These are phyloP conservation scores for Euthynnus affinis DNA, from an alignment of 2,797 vertebrate species.

Conservation along the genomic window DNA sequence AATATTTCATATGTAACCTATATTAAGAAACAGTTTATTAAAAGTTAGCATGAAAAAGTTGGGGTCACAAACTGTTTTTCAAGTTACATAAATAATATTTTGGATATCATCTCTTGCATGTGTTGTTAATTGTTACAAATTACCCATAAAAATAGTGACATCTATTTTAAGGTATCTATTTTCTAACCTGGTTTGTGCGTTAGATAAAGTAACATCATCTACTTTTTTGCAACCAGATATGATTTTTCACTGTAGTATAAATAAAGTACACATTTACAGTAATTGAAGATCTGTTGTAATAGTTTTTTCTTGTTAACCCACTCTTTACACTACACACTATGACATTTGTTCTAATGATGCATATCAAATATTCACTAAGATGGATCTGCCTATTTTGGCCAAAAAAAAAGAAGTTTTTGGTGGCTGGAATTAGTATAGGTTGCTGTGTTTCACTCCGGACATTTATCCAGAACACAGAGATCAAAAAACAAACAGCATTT, in stretches of 20 bases:
- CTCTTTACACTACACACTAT: not conserved
- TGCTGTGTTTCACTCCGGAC: not conserved
- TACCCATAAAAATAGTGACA: not conserved
- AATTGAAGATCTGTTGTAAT: too few relatives aligned
- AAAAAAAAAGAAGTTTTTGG: not conserved
- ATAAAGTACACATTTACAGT: too few relatives aligned
- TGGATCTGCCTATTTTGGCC: not conserved
- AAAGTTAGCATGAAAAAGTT: not conserved
- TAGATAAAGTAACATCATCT: too few relatives aligned
- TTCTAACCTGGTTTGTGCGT: too few relatives aligned
- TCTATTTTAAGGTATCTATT: not conserved
- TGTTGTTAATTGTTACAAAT: not conserved
- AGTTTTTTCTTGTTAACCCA: not conserved
- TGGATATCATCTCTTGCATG: not conserved
- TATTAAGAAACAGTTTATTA: not conserved
- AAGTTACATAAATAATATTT: not conserved
- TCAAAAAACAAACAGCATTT: slow-evolving; percentile 38
- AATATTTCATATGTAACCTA: slow-evolving; percentile 20
- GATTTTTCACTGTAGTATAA: too few relatives aligned
- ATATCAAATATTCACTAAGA: not conserved
- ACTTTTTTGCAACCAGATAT: too few relatives aligned
- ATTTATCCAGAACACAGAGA: slow-evolving; percentile 24
- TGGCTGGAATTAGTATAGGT: slow-evolving; percentile 12
- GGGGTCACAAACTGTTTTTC: not conserved
- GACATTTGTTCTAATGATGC: not conserved